Evolutionary conservation across 2,797 vertebrate species (phyloP), one percentile per base, ranked within the genome.

Genomic region (Spheniscus humboldti): DNA sequence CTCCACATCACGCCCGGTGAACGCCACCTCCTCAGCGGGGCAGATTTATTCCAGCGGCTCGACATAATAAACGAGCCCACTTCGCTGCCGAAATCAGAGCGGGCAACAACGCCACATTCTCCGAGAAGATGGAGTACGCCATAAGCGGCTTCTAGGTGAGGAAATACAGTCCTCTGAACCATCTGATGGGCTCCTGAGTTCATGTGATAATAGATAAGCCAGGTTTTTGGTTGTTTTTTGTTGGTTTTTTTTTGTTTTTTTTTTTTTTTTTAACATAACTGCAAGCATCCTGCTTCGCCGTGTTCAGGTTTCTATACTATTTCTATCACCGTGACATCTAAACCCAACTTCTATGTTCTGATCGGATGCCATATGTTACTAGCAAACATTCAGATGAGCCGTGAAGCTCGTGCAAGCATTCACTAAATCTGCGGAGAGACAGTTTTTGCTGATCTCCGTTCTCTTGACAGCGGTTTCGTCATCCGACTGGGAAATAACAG

Each of bases 1-100:
- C 24, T 41, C 30, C 47, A 9, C 59, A 3, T 18, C 3, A 0
- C 1, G 1, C 45, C 13, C 2, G 10, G 39, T 0, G 7, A 64
- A 11, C 2, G 1, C 18, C 4, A 3, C 48, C 74, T 41, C 75
- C 35, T 27, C 33, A 5, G 24, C 0, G 3, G 53, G 53, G 48
- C 55, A 5, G 9, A 37, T 50, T 22, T 9, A 23, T 52, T 52
- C 67, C 72, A 66, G 67, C 37, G 56, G 37, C 72, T 69, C 22
- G 0, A 24, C 17, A 4, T 2, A 45, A 22, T 0, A 7, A 91
- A 60, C 30, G 52, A 75, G 12, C 24, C 30, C 60, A 33, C 80
- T 63, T 31, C 64, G 18, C 33, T 7, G 18, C 60, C 30, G 82
- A 53, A 55, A 48, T 48, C 59, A 15, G 80, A n/a, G 64, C 0